Evolutionary conservation across 2,888 invertebrate species (phyloP).

Genomic region (Mamestra brassicae): DNA sequence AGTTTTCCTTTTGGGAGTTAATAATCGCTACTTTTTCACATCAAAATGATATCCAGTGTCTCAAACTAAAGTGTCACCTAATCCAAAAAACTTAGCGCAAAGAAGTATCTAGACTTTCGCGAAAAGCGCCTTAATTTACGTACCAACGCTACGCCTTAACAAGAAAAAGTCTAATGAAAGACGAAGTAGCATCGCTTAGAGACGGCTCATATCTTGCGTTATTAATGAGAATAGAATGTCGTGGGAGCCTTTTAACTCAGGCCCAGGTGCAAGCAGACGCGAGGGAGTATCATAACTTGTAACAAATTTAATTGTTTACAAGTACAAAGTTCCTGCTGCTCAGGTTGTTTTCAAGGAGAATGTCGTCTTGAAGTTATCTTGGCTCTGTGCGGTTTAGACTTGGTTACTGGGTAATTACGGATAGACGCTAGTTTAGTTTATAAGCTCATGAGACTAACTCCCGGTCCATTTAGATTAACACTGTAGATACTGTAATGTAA

Average conservation of each 20-base stretch:
- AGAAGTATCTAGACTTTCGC: slow-evolving; percentile 3
- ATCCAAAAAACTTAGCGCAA: neutral
- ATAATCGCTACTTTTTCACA: neutral
- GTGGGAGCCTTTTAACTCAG: slow-evolving; percentile 72
- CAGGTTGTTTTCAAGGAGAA: slow-evolving; percentile 35
- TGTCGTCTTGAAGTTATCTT: slow-evolving; percentile 32
- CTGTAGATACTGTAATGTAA: neutral
- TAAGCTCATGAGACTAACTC: neutral
- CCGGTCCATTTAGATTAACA: neutral
- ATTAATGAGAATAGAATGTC: slow-evolving; percentile 68
- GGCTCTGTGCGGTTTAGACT: slow-evolving; percentile 8
- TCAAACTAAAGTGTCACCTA: neutral
- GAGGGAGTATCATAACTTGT: slow-evolving; percentile 67
- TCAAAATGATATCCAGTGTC: neutral
- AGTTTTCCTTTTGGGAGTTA: too few relatives aligned
- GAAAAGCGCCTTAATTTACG: neutral
- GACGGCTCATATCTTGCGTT: slow-evolving; percentile 64
- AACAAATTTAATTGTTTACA: slow-evolving; percentile 70
- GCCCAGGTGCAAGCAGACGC: slow-evolving; percentile 69
- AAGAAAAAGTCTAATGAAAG: slow-evolving; percentile 38
- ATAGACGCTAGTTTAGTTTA: neutral
- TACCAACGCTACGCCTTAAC: slow-evolving; percentile 12
- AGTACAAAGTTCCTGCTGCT: slow-evolving; percentile 54
- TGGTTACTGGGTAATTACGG: slow-evolving; percentile 1
- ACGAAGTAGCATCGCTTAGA: slow-evolving; percentile 31